phyloP scores from a whole-genome alignment of 2,797 vertebrate species.

The Sebastes cheni region DNA sequence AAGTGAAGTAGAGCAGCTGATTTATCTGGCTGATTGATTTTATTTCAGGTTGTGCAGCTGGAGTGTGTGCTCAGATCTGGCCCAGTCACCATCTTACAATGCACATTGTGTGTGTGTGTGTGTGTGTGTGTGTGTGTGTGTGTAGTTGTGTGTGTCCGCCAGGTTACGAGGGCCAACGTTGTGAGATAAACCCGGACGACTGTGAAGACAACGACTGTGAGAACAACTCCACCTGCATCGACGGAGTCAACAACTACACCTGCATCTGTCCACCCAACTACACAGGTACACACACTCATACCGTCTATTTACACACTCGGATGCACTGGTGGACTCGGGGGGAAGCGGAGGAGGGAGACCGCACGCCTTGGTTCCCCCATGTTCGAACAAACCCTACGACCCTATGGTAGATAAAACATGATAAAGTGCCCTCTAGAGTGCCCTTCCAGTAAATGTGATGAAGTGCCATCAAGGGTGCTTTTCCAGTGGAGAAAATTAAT shows the following conservation, averaged over 20 bases:
- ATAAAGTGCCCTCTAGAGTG: too few relatives aligned
- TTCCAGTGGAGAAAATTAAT: too few relatives aligned
- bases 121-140: slow-evolving; percentile 20
- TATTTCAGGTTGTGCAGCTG: slow-evolving; percentile 29
- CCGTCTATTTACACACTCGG: neutral
- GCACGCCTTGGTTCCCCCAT: rapidly evolving
- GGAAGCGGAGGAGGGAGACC: too few relatives aligned
- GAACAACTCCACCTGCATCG: slow-evolving; percentile 95
- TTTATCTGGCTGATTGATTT: slow-evolving; percentile 44
- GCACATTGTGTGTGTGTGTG: slow-evolving; percentile 12
- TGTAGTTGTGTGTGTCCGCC: slow-evolving; percentile 90
- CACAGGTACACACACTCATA: slow-evolving; percentile 54
- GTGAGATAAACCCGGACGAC: slow-evolving; percentile 94
- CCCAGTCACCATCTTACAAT: slow-evolving; percentile 3
- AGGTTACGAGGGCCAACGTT: slow-evolving; percentile 92
- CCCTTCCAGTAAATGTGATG: too few relatives aligned
- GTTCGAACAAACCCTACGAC: too few relatives aligned
- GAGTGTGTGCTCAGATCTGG: neutral
- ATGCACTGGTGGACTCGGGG: too few relatives aligned
- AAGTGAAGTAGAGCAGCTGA: slow-evolving; percentile 21
- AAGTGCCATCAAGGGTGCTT: rapidly evolving
- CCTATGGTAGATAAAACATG: too few relatives aligned
- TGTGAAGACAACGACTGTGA: slow-evolving; percentile 98
- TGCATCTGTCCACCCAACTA: slow-evolving; percentile 94
- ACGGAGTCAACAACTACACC: slow-evolving; percentile 96